Percentiles rank a stretch among this genome's conserved stretches.
These are phyloP conservation scores for Bombyx mandarina DNA, from an alignment of 1,140 invertebrate genomes.

Conservation along the genomic window DNA sequence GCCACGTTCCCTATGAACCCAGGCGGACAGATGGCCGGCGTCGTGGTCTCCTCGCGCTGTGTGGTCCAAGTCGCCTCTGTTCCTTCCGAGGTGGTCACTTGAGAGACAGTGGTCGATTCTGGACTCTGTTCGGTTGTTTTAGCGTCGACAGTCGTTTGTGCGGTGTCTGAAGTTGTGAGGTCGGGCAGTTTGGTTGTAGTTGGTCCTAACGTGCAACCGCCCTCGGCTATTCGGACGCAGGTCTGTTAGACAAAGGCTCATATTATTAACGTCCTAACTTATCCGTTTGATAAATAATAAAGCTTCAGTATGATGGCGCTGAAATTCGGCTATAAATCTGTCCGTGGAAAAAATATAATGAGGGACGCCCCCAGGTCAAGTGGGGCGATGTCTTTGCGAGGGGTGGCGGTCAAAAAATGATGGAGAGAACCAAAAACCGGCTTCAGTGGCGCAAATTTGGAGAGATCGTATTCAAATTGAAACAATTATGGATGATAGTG, in stretches of 20 bases:
- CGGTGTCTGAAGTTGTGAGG: neutral
- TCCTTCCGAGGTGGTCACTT: neutral
- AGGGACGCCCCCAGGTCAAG: no score
- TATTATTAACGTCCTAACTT: no score
- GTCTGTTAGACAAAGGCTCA: slow-evolving; percentile 4
- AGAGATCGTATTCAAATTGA: no score
- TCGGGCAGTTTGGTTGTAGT: neutral
- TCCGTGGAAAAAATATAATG: no score
- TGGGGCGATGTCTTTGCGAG: no score
- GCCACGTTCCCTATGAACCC: slow-evolving; percentile 3
- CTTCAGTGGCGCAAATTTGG: no score
- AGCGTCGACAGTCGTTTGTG: neutral
- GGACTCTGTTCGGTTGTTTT: neutral
- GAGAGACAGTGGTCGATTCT: slow-evolving; percentile 4
- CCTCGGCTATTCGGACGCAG: slow-evolving; percentile 13
- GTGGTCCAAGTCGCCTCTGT: neutral
- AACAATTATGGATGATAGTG: no score
- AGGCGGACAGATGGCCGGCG: slow-evolving; percentile 3
- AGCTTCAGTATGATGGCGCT: no score
- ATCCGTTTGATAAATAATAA: no score
- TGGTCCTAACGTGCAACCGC: slow-evolving; percentile 11
- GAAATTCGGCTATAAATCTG: no score
- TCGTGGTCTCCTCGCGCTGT: slow-evolving; percentile 2
- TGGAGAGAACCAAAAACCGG: no score
- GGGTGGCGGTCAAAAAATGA: no score